Evolutionary conservation across 2,113 vertebrate genomes (phyloP).

Genomic region (Brachypodius melanocephalos): DNA sequence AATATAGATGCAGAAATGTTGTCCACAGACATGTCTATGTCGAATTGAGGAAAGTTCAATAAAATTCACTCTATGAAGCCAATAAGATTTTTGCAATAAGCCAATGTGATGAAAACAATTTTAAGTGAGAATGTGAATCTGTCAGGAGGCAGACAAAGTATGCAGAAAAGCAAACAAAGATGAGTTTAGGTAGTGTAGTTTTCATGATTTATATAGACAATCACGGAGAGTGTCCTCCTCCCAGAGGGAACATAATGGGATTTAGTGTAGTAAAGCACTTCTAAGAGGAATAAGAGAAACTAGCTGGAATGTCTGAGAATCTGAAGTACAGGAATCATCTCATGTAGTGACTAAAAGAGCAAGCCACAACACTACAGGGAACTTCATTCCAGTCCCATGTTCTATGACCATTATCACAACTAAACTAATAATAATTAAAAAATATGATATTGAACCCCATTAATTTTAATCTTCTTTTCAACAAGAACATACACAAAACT

Average conservation of each 20-base stretch:
- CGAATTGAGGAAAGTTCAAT: neutral
- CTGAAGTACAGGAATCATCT: neutral
- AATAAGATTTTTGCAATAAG: neutral
- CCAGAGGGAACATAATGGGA: neutral
- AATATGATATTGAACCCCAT: neutral
- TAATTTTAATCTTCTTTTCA: neutral
- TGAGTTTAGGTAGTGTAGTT: neutral
- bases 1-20: neutral
- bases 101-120: neutral
- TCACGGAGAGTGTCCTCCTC: accelerated
- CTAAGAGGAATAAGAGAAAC: neutral
- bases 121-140: neutral
- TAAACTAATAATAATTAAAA: neutral
- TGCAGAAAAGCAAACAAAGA: neutral
- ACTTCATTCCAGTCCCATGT: neutral
- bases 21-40: neutral
- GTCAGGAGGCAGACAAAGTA: neutral
- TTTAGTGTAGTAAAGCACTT: neutral
- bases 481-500: neutral
- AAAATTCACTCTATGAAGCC: neutral
- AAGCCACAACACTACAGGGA: neutral
- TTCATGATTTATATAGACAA: neutral
- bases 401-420: neutral
- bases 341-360: neutral
- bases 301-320: neutral